Evolutionary conservation across 2,888 invertebrate species (phyloP), one percentile per base, ranked within the genome.

Genomic region (Antheraea assamensis): DNA sequence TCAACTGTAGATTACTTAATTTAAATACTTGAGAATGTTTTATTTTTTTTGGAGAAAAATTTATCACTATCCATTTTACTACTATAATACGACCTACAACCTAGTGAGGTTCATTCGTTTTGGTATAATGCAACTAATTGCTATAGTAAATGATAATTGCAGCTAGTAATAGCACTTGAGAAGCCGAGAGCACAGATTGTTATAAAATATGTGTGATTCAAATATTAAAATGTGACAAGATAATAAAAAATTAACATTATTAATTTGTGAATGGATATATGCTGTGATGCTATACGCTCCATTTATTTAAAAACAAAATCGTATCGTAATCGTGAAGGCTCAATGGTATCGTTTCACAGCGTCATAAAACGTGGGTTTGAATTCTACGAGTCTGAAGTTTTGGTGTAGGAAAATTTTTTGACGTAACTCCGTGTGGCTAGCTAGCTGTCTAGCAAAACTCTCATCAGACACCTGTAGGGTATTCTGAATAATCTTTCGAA

Each of bases 1-100:
- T 92, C 94, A 92, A 87, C 88, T 92, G 92, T 90, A 92, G 90
- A 87, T 93, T 93, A 93, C 92, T 92, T 90, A 92, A 92, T 85
- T 86, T 80, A 73, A 75, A 42, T 42, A 42, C 42, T 7, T 3
- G 42, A 42, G 13, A 42, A 42, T 42, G 42, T 42, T 1, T 13
- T n/a, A n/a, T 2, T 42, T 42, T 7, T 42, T 42, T 10, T 42
- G 42, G 42, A 42, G 42, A 3, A 42, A 13, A 13, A 2, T 42
- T 42, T 42, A 1, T 13, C 7, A 42, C 13, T 1, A 13, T 13
- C 42, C 42, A 13, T 42, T 42, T n/a, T n/a, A n/a, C 42, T 42
- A 42, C 42, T 42, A 13, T 42, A 13, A 42, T 42, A 42, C 42
- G 42, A n/a, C n/a, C n/a, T n/a, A n/a, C n/a, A n/a, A n/a, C n/a